phyloP scores from a whole-genome alignment of 1,140 invertebrate species.

The Solenopsis invicta region DNA sequence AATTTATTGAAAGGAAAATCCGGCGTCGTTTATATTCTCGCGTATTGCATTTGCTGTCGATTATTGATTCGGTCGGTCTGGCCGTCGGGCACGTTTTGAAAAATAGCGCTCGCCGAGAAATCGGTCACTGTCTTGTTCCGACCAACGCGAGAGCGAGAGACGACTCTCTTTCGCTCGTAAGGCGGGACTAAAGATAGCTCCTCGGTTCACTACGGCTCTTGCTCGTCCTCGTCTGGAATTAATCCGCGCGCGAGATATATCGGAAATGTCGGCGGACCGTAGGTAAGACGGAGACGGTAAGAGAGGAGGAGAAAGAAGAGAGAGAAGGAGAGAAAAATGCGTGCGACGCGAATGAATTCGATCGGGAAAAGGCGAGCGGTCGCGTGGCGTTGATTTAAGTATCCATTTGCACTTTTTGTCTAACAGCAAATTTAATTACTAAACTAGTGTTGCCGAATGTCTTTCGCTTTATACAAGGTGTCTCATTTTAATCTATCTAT shows the following conservation, averaged over 20 bases:
- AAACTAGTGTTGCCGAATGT: too few species aligned
- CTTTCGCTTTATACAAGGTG: too few species aligned
- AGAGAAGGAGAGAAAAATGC: conserved; percentile 28
- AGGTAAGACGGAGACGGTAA: conserved; percentile 11
- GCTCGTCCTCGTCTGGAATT: conserved; percentile 66
- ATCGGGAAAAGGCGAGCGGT: conserved; percentile 36
- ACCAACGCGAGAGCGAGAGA: not conserved
- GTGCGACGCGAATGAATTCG: conserved; percentile 28
- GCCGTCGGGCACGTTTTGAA: conserved; percentile 27
- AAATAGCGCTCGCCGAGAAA: conserved; percentile 27
- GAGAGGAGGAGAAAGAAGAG: not conserved
- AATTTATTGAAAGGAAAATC: conserved; percentile 10
- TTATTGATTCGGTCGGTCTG: not conserved
- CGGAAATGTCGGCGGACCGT: conserved; percentile 60
- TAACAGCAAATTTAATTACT: not conserved
- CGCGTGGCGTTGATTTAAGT: conserved; percentile 19
- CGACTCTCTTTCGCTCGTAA: conserved; percentile 59
- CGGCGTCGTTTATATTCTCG: conserved; percentile 7
- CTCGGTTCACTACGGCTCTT: conserved; percentile 55
- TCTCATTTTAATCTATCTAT: too few species aligned
- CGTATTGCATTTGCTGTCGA: not conserved
- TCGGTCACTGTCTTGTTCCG: conserved; percentile 43
- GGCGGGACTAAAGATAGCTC: conserved; percentile 65
- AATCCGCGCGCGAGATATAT: conserved; percentile 65
- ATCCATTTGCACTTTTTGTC: not conserved